These are phyloP conservation scores for Sclerurus mexicanus DNA, from an alignment of 2,113 vertebrate genomes.

Conservation along the genomic window DNA sequence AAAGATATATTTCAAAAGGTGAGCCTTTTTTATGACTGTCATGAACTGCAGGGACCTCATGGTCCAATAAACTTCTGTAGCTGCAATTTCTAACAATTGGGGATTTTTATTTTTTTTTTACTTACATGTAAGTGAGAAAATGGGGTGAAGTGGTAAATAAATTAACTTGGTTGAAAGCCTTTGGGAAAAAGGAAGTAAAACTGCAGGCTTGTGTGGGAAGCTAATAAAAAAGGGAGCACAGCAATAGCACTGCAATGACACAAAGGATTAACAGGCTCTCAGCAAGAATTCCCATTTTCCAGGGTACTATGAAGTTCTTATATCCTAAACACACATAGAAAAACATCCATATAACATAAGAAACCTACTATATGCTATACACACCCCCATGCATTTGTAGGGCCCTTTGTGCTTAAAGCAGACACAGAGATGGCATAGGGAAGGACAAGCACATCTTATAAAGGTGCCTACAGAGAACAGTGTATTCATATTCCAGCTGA, in stretches of 20 bases:
- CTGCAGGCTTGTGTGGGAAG: constrained; percentile 22
- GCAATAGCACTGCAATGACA: not conserved
- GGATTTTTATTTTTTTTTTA: not conserved
- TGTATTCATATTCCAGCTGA: not conserved
- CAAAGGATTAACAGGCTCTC: constrained; percentile 1
- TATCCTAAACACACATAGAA: not conserved
- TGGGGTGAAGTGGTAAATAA: not conserved
- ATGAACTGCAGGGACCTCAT: not conserved
- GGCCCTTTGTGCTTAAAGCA: not conserved
- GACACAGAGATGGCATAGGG: not conserved
- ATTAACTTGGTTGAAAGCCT: not conserved
- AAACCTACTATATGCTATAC: not conserved
- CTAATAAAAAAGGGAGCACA: constrained; percentile 6
- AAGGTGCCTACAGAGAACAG: not conserved
- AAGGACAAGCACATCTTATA: not conserved
- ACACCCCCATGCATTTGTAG: not conserved
- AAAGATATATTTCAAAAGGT: not conserved
- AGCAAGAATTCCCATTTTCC: not conserved
- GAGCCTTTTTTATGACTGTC: not conserved
- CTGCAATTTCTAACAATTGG: not conserved
- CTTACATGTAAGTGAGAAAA: not conserved
- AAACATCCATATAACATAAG: not conserved
- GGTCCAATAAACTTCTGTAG: not conserved
- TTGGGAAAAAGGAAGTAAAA: not conserved
- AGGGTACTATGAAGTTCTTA: not conserved